Evolutionary conservation across 2,113 vertebrate species (phyloP).

Genomic region (Corapipo altera): DNA sequence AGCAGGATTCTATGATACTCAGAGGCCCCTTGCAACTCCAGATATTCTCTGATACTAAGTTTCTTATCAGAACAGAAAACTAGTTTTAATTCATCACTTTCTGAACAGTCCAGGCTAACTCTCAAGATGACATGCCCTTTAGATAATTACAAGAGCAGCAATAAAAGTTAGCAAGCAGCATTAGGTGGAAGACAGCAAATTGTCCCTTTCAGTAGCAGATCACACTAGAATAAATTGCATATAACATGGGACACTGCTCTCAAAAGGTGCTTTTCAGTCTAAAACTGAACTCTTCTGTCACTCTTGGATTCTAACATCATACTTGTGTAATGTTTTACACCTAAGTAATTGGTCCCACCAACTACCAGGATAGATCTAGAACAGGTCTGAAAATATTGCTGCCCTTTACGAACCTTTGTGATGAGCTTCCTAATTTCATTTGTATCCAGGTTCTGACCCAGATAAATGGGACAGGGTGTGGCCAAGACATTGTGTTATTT

Average conservation of each 20-base stretch:
- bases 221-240: neutral
- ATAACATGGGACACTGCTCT: neutral
- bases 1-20: accelerated
- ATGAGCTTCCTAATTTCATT: neutral
- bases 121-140: neutral
- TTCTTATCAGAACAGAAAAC: neutral
- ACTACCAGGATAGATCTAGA: neutral
- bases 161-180: neutral
- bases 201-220: neutral
- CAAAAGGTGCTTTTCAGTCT: neutral
- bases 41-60: neutral
- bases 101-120: neutral
- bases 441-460: neutral
- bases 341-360: neutral
- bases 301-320: neutral
- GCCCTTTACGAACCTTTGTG: neutral
- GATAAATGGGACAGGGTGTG: neutral
- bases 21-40: neutral
- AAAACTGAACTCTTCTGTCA: neutral
- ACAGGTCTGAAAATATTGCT: neutral
- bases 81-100: neutral
- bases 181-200: neutral
- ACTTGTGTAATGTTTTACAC: neutral
- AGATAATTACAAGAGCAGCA: neutral
- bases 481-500: neutral